phyloP scores from a whole-genome alignment of 1,140 invertebrate species.

The Gonatopus flavifemur region DNA sequence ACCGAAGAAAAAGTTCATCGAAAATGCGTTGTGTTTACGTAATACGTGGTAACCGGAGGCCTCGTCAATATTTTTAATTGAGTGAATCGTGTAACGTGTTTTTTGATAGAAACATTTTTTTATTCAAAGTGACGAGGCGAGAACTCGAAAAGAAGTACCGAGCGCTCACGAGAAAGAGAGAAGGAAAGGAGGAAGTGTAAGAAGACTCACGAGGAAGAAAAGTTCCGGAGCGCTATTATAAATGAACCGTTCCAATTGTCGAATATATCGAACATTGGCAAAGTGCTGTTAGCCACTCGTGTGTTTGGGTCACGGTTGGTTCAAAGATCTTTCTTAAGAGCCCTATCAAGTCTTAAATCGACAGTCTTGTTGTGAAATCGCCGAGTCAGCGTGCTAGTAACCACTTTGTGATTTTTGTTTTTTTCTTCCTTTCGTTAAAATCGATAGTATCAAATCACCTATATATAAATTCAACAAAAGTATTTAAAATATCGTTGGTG shows the following conservation, averaged over 20 bases:
- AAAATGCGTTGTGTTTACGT: conserved; percentile 45
- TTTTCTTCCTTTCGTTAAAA: too few species aligned
- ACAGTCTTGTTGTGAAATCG: conserved; percentile 30
- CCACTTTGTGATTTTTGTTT: too few species aligned
- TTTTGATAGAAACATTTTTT: conserved; percentile 3
- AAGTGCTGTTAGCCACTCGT: too few species aligned
- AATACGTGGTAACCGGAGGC: conserved; percentile 32
- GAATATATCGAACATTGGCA: too few species aligned
- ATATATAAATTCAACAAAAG: too few species aligned
- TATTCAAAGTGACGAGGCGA: conserved; percentile 6
- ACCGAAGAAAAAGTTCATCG: conserved; percentile 26
- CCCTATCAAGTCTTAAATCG: too few species aligned
- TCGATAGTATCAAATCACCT: too few species aligned
- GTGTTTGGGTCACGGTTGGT: too few species aligned
- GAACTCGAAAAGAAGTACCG: neutral
- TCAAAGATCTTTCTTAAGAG: too few species aligned
- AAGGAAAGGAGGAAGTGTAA: neutral
- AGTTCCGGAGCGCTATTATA: neutral
- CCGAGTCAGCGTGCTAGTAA: conserved; percentile 35
- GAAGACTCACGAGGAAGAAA: neutral
- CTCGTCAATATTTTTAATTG: conserved; percentile 5
- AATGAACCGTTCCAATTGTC: neutral
- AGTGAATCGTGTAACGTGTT: too few species aligned
- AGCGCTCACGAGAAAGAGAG: too few species aligned
- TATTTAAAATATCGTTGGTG: too few species aligned